Conservation (phyloP, 2,888 invertebrate genomes). For the Dermolepida albohirtum region DNA sequence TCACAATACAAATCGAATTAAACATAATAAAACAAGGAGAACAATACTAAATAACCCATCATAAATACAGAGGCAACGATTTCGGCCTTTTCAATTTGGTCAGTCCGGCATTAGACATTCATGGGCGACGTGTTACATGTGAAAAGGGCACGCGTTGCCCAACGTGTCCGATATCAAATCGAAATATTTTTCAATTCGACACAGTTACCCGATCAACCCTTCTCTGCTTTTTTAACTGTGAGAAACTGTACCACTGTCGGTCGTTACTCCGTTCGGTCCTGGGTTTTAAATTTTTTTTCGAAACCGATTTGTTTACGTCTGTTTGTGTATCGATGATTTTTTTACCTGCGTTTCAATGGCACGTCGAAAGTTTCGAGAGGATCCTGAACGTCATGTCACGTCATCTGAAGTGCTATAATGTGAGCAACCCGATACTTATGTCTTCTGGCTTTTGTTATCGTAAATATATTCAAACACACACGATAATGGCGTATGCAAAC, state of each 20-base stretch:
- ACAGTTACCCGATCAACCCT: constrained; percentile 49
- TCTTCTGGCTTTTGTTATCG: constrained; percentile 41
- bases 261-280: background rate
- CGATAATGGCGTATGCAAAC: constrained; percentile 34
- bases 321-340: constrained; percentile 29
- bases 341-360: constrained; percentile 9
- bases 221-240: constrained; percentile 43
- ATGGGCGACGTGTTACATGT: constrained; percentile 43
- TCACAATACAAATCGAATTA: constrained; percentile 23
- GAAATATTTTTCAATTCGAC: constrained; percentile 52
- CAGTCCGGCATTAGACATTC: constrained; percentile 51
- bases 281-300: background rate
- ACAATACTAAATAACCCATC: constrained; percentile 16
- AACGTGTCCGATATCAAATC: constrained; percentile 49
- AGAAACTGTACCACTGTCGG: constrained; percentile 29
- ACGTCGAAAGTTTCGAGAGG: constrained; percentile 47
- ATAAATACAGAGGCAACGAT: constrained; percentile 27
- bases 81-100: constrained; percentile 42
- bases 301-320: constrained; percentile 39
- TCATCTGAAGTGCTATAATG: constrained; percentile 48
- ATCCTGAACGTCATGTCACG: constrained; percentile 45
- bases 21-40: constrained; percentile 12
- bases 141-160: constrained; percentile 50
- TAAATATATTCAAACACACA: constrained; percentile 13
- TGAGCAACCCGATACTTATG: constrained; percentile 51